Conservation (phyloP, 2,888 invertebrate species). For the Nephrotoma guestfalica region DNA sequence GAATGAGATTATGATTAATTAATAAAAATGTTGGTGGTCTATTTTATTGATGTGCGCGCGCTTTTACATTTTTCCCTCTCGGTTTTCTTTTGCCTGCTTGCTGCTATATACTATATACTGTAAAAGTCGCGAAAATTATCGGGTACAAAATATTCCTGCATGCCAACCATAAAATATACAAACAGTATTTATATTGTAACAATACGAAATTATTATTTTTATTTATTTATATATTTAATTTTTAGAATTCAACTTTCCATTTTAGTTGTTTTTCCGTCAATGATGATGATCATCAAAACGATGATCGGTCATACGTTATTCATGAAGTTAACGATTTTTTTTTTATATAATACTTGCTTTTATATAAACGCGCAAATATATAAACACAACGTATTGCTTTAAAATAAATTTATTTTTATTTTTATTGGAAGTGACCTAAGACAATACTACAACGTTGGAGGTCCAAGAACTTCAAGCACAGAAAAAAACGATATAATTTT, state of each 20-base stretch:
- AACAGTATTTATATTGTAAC: background rate
- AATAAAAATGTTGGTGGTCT: conserved; percentile 3
- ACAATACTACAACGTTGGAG: conserved; percentile 2
- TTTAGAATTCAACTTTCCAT: conserved; percentile 3
- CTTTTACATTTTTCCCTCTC: background rate
- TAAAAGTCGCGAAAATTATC: background rate
- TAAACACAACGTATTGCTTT: background rate
- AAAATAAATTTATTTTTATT: background rate
- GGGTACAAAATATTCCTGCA: background rate
- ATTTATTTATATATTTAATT: background rate
- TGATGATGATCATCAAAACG: conserved; percentile 1
- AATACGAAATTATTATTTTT: background rate
- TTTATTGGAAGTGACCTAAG: conserved; percentile 1
- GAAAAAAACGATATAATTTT: background rate
- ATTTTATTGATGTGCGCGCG: background rate
- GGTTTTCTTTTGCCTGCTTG: background rate
- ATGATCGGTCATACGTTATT: conserved; percentile 4
- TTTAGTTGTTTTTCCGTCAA: background rate
- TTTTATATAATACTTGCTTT: background rate
- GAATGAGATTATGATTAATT: conserved; percentile 1
- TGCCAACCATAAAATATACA: background rate
- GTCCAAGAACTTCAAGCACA: background rate
- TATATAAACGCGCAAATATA: background rate
- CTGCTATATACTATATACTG: background rate
- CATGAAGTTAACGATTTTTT: background rate